Base-by-base conservation (phyloP, 2,797 vertebrate species). In the Eulemur mongoz region DNA sequence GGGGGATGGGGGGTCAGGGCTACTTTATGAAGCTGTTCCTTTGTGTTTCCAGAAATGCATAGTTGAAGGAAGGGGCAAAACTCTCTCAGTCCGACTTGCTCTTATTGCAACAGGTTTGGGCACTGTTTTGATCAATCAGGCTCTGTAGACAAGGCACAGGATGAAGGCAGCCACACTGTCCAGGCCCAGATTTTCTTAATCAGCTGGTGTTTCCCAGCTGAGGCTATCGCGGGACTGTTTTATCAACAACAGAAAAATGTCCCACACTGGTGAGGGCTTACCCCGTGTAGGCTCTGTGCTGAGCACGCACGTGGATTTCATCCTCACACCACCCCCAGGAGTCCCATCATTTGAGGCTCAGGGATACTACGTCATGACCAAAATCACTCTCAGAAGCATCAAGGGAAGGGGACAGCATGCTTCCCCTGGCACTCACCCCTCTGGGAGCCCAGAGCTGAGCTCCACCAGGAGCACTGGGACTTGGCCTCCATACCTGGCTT, bases 101-200 rank as follows among this genome's bases (percentile, higher is more conserved):
- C 61, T 65, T 1, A 65, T 57, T 18, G 32, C 18, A 50, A 61
- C 7, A 40, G 59, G 61, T 7, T 9, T 43, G 61, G 82, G 65
- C 0, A 1, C 20, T 1, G 8, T 17, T n/a, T 27, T 91, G 22
- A 15, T 27, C 32, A 25, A 4, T 0, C 0, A 73, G 35, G 65
- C 15, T 30, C 73, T 70, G 22, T 17, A 17, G 35, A 72, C 15
- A 54, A 67, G 54, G 40, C 32, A 30, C 15, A 27, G 73, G 22
- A 40, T 0, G 12, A 57, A 43, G 59, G 70, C 0, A 2, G 78
- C 81, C 11, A 20, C 17, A 0, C 43, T 3, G 32, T 43, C 35
- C 40, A 45, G 63, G 82, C 54, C 91, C 12, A 50, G 1, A 20
- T 7, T 10, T 45, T 48, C 85, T 38, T 32, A 3, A 12, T 13